Conservation (phyloP, 2,888 invertebrate species). For the Agrilus biguttatus region DNA sequence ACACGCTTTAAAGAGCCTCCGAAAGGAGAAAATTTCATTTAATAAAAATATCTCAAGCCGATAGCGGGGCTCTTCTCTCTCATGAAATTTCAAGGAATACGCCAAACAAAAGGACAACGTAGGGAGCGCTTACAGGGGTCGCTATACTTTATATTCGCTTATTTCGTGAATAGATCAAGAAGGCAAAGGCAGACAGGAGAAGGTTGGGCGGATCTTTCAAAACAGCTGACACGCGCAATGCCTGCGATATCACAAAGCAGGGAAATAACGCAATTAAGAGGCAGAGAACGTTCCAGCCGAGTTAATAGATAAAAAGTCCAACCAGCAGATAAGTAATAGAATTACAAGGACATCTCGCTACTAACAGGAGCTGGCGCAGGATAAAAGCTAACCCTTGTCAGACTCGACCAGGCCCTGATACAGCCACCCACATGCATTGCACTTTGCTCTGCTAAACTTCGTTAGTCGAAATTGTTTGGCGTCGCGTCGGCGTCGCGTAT, state of each 20-base stretch:
- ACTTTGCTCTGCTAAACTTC: slow-evolving; percentile 12
- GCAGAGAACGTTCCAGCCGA: slow-evolving; percentile 24
- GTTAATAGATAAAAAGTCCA: slow-evolving; percentile 31
- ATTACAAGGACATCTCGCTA: slow-evolving; percentile 25
- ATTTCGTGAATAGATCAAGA: too few relatives aligned
- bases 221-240: slow-evolving; percentile 14
- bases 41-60: too few relatives aligned
- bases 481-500: slow-evolving; percentile 8
- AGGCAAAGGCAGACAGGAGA: neutral
- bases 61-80: too few relatives aligned
- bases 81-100: too few relatives aligned
- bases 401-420: slow-evolving; percentile 11
- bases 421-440: slow-evolving; percentile 11
- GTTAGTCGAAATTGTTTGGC: slow-evolving; percentile 16
- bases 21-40: too few relatives aligned
- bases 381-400: slow-evolving; percentile 18
- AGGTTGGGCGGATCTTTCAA: slow-evolving; percentile 7
- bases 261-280: slow-evolving; percentile 26
- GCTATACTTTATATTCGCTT: too few relatives aligned
- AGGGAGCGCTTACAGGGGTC: too few relatives aligned
- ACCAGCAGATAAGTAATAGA: slow-evolving; percentile 28
- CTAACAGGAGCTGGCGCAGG: slow-evolving; percentile 15
- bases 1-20: too few relatives aligned
- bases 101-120: too few relatives aligned
- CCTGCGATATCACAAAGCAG: slow-evolving; percentile 15